Percentiles rank a stretch among this genome's conserved stretches.
phyloP scores from a whole-genome alignment of 53 echinoderm and acorn worm genomes.

The Glandiceps talaboti region DNA sequence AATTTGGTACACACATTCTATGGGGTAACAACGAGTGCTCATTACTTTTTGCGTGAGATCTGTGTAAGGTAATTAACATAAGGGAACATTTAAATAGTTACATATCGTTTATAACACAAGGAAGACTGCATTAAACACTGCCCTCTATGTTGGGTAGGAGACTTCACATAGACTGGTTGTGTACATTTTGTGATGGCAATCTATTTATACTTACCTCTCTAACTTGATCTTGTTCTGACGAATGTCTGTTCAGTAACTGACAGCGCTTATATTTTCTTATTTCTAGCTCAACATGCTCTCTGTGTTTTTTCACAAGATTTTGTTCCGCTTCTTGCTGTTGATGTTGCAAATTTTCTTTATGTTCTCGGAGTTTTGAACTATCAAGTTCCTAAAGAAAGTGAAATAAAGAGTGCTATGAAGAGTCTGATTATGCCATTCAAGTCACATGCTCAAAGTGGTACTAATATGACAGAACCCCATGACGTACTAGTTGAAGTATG shows the following conservation, averaged over 20 bases:
- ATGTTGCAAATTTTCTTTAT: constrained; percentile 70
- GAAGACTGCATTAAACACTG: no score
- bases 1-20: no score
- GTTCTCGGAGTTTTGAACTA: constrained; percentile 50
- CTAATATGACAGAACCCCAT: no score
- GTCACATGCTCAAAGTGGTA: neutral
- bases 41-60: no score
- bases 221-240: constrained; percentile 80
- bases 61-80: no score
- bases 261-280: constrained; percentile 72
- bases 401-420: neutral
- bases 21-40: no score
- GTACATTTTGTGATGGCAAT: no score
- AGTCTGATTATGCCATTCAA: neutral
- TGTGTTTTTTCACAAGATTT: constrained; percentile 44
- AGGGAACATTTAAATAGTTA: no score
- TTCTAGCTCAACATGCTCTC: constrained; percentile 41
- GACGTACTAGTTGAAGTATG: no score
- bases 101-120: no score
- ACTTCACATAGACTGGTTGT: no score
- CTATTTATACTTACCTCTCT: constrained; percentile 97
- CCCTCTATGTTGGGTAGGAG: no score
- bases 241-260: constrained; percentile 51
- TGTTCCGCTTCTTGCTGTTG: constrained; percentile 64
- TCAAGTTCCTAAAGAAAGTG: constrained; percentile 23